These are phyloP conservation scores for Patagioenas fasciata DNA, from an alignment of 2,113 vertebrate genomes.

Conservation along the genomic window DNA sequence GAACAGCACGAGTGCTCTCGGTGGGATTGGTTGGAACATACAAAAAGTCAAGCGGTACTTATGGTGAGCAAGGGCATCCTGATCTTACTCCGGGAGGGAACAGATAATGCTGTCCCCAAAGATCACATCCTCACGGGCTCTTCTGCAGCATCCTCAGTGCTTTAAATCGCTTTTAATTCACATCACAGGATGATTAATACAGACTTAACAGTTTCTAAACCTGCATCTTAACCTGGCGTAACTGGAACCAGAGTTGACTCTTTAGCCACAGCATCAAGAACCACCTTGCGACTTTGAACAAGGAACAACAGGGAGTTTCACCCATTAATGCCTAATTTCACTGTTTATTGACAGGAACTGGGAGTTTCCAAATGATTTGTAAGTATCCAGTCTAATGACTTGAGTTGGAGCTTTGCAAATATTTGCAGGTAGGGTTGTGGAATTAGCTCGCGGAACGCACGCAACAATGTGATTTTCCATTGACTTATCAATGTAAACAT, in stretches of 20 bases:
- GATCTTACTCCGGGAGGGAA: not conserved
- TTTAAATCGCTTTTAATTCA: not conserved
- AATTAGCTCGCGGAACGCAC: conserved; percentile 16
- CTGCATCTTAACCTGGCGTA: not conserved
- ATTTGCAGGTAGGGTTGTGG: conserved; percentile 37
- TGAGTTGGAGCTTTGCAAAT: conserved; percentile 45
- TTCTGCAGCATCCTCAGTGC: not conserved
- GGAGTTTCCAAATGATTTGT: conserved; percentile 35
- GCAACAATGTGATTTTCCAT: conserved; percentile 39
- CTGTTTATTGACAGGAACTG: not conserved
- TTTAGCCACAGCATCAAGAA: not conserved
- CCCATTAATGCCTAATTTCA: not conserved
- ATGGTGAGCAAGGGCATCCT: not conserved
- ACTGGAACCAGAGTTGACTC: not conserved
- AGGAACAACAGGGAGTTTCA: not conserved
- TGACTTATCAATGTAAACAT: conserved; percentile 51
- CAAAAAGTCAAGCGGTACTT: not conserved
- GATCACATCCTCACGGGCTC: accelerated
- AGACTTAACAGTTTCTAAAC: not conserved
- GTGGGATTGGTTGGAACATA: not conserved
- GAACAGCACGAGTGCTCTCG: not conserved
- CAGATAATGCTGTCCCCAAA: not conserved
- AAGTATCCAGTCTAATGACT: conserved; percentile 30
- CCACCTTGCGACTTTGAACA: not conserved
- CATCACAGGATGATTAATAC: not conserved